A percentile compares a stretch with the other conserved stretches of the same genome.
Conservation (phyloP, 2,797 vertebrate genomes). For the Alcedo quadribrachys region DNA sequence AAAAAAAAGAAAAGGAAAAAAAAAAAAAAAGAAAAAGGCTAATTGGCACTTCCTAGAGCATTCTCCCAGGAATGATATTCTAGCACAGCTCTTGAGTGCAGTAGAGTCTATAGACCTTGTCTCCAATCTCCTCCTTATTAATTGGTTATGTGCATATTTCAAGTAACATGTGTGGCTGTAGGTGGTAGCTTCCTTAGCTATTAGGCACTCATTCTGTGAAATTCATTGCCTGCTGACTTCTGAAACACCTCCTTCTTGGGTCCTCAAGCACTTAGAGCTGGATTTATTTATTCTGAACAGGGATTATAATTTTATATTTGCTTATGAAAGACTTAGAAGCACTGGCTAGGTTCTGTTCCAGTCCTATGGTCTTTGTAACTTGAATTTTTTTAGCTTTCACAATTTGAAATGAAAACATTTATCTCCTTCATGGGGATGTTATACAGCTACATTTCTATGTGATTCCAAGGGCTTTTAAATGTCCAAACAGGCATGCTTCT, state of each 20-base stretch:
- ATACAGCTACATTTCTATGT: background rate
- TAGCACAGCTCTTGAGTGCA: background rate
- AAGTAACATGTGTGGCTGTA: background rate
- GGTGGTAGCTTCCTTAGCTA: conserved; percentile 55
- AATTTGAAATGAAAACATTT: background rate
- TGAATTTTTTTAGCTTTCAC: background rate
- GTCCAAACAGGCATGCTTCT: background rate
- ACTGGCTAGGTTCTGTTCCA: background rate
- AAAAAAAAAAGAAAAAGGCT: background rate
- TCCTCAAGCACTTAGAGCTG: conserved; percentile 11
- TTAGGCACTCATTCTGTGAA: conserved; percentile 6
- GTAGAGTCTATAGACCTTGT: background rate
- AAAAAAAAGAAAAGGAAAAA: background rate
- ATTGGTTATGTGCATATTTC: conserved; percentile 20
- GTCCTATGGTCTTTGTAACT: background rate
- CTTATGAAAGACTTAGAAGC: background rate
- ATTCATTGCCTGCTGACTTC: conserved; percentile 26
- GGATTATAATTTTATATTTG: conserved; percentile 4
- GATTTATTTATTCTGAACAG: background rate
- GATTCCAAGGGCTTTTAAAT: background rate
- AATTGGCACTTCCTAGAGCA: background rate
- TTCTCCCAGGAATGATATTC: background rate
- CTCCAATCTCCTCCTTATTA: conserved; percentile 43
- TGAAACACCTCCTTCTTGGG: conserved; percentile 26
- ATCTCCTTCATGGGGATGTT: background rate